phyloP scores from a whole-genome alignment of 2,888 invertebrate species.

The Limnephilus rhombicus region DNA sequence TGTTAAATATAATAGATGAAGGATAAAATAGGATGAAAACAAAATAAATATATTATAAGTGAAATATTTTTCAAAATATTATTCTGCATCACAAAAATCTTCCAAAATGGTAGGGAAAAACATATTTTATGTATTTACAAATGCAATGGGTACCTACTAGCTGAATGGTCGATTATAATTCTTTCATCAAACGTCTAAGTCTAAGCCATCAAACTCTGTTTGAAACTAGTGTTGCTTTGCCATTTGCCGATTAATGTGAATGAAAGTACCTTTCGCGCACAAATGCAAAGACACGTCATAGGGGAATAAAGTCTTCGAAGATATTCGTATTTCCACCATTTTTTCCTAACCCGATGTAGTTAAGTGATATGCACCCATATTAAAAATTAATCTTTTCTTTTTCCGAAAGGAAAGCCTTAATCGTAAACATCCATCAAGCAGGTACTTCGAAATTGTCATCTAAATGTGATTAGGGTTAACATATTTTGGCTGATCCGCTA shows the following conservation, averaged over 20 bases:
- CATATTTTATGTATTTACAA: not conserved
- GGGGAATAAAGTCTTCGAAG: not conserved
- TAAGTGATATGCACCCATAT: not conserved
- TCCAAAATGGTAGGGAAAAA: not conserved
- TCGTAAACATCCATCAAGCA: not conserved
- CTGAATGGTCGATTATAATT: not conserved
- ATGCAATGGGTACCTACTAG: too few relatives aligned
- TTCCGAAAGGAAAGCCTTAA: not conserved
- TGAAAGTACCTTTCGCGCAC: too few relatives aligned
- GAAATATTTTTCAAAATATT: too few relatives aligned
- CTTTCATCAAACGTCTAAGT: too few relatives aligned
- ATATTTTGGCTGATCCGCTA: not conserved
- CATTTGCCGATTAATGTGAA: too few relatives aligned
- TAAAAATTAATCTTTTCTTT: not conserved
- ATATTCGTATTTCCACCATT: not conserved
- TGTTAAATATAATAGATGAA: too few relatives aligned
- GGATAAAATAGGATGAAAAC: not conserved
- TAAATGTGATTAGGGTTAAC: constrained; percentile 39
- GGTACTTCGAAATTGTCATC: constrained; percentile 27
- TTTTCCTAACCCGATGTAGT: not conserved
- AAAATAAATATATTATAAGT: too few relatives aligned
- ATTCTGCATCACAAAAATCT: not conserved
- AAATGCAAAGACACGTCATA: too few relatives aligned
- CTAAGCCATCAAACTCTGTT: too few relatives aligned
- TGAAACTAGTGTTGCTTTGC: too few relatives aligned